phyloP scores from a whole-genome alignment of 2,113 vertebrate species.

The Dryoscopus gambensis region DNA sequence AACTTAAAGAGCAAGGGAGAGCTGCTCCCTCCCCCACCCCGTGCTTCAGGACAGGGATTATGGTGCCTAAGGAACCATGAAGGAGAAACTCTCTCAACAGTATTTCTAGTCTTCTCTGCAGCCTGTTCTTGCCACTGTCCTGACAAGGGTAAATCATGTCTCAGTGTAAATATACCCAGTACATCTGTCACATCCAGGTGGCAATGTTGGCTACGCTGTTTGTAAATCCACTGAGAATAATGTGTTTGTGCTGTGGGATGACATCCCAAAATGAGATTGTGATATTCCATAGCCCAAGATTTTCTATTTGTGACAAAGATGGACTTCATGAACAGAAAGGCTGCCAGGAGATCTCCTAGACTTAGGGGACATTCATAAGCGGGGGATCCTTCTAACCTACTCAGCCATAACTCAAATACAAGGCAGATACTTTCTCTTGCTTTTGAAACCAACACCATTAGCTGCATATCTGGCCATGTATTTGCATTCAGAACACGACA shows the following conservation, averaged over 20 bases:
- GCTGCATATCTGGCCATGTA: neutral
- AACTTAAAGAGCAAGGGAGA: neutral
- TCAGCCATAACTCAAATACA: neutral
- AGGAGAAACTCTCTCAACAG: conserved; percentile 42
- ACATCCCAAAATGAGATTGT: conserved; percentile 66
- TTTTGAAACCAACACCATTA: neutral
- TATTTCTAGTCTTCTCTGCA: conserved; percentile 19
- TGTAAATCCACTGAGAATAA: conserved; percentile 67
- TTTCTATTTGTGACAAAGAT: conserved; percentile 65
- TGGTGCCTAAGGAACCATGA: conserved; percentile 54
- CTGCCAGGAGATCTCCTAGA: neutral
- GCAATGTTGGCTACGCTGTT: neutral
- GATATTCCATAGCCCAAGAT: conserved; percentile 51
- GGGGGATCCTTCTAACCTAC: neutral
- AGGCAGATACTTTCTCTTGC: neutral
- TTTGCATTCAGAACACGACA: neutral
- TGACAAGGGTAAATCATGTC: conserved; percentile 52
- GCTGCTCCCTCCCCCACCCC: neutral
- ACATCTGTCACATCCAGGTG: conserved; percentile 35
- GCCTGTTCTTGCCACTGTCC: neutral
- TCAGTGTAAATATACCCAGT: neutral
- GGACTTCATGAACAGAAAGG: conserved; percentile 33
- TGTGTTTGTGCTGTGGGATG: conserved; percentile 54
- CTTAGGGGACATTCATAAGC: neutral
- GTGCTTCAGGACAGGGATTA: conserved; percentile 15